A percentile compares a stretch with the other conserved stretches of the same genome.
Evolutionary conservation across 2,888 invertebrate genomes (phyloP).

Genomic region (Nephrotoma appendiculata): DNA sequence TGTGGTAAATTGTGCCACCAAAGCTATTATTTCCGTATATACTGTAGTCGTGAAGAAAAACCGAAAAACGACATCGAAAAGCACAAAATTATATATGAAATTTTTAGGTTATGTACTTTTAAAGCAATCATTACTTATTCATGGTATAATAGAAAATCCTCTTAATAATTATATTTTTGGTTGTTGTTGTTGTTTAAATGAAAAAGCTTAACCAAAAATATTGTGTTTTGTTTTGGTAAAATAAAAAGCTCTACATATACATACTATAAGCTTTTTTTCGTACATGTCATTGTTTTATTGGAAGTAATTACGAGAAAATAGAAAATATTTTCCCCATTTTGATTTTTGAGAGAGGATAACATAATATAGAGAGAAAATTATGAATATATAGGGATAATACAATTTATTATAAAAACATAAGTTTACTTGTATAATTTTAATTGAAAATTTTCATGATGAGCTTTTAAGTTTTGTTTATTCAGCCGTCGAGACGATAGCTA

Average conservation of each 20-base stretch:
- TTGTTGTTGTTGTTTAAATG: neutral
- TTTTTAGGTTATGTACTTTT: neutral
- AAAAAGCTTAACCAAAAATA: neutral
- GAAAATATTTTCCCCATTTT: neutral
- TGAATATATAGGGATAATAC: neutral
- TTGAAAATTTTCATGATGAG: no score
- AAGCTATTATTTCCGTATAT: neutral
- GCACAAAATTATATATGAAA: neutral
- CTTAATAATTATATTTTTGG: neutral
- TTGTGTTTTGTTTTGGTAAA: neutral
- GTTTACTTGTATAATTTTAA: neutral
- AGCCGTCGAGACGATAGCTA: no score
- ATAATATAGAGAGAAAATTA: no score
- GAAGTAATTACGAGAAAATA: neutral
- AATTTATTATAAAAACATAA: neutral
- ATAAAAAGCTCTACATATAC: neutral
- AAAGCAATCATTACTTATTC: neutral
- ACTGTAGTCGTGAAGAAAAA: no score
- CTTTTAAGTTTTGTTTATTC: no score
- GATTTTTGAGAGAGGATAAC: no score
- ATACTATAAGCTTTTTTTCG: neutral
- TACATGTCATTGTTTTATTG: neutral
- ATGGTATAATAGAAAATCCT: neutral
- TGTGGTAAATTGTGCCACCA: neutral
- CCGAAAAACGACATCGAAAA: neutral